Evolutionary conservation across 2,888 invertebrate genomes (phyloP), one percentile per base, ranked within the genome.

Genomic region (Octodonta nipae): DNA sequence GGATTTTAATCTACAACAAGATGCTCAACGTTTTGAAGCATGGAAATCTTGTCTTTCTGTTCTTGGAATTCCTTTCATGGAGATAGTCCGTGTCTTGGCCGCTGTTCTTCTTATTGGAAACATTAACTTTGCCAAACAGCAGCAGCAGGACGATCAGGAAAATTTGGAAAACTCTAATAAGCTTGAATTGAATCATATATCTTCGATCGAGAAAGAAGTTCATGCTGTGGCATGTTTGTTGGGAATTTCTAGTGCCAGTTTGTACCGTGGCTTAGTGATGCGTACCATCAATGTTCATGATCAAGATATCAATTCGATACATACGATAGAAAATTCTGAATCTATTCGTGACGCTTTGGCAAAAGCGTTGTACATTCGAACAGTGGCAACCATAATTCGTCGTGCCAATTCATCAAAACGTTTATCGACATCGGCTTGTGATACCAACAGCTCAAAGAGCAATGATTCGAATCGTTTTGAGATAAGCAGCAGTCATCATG

Each of bases 31-130:
- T n/a, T n/a, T n/a, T n/a, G n/a, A n/a, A n/a, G n/a, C n/a, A n/a
- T 92, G 92, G 92, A 91, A 89, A 65, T 80, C 85, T 14, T 84
- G 86, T 52, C 68, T 89, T 36, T 86, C 85, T 33, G 82, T 87
- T 30, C 69, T 93, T 32, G 92, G 92, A 20, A 92, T 93, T 47
- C 92, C 92, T 1, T 91, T 91, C 61, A 63, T 88, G 58, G 92
- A 93, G 63, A 89, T 93, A 28, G 84, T 92, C 33, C 71, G 92
- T 45, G 88, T 93, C 12, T 63, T 93, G 46, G 84, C 89, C 8
- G 89, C 91, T 3, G 86, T 92, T 33, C 64, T 93, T 44, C 70
- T 93, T 37, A 70, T 93, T 38, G 93, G 93, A 36, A 93, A 93
- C 64, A 82, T 93, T 44, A 79, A 81, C 61, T 70, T 78, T 30